Base-by-base conservation (phyloP, 2,113 vertebrate genomes). In the Delphinapterus leucas region DNA sequence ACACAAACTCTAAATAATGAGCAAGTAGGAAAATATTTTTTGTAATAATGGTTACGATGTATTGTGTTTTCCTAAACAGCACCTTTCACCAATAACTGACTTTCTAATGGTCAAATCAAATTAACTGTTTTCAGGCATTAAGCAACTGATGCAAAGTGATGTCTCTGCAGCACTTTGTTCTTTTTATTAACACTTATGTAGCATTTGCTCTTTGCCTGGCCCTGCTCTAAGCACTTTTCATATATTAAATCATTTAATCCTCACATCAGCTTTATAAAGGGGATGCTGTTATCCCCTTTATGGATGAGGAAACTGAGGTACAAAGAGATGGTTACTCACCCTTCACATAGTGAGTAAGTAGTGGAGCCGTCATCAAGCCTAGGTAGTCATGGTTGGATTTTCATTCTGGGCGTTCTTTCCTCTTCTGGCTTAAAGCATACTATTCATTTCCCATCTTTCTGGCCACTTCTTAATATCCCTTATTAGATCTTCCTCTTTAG, bases 1-100 rank as follows among this genome's bases (percentile, higher is more conserved):
- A 88, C 41, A 79, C 28, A 67, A 83, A 85, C 14, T 80, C 36
- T 96, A 97, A 79, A 80, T 91, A 49, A 92, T 53, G 55, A 85
- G 25, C 47, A 79, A 79, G 58, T 65, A 53, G 10, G 33, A 10
- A 67, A 44, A 28, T 26, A 38, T 17, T 11, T 41, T 81, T 14
- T 7, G 3, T 23, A 55, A 80, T 41, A 6, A n/a, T 76, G 28
- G 41, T 84, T n/a, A 83, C 61, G 65, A 58, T 12, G 26, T 49
- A 15, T 65, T 76, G 25, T 71, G 61, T 36, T 91, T 60, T 84
- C 8, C 65, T 65, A 63, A 2, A 60, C 5, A 83, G 33, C 11
- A 55, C 21, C 47, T 88, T 76, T 87, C 60, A 87, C 15, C 36
- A 49, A 36, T 79, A 41, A 36, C 47, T 49, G 70, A 73, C 61